These are phyloP conservation scores for Zosterops hypoxanthus DNA, from an alignment of 2,113 vertebrate species.

Conservation along the genomic window DNA sequence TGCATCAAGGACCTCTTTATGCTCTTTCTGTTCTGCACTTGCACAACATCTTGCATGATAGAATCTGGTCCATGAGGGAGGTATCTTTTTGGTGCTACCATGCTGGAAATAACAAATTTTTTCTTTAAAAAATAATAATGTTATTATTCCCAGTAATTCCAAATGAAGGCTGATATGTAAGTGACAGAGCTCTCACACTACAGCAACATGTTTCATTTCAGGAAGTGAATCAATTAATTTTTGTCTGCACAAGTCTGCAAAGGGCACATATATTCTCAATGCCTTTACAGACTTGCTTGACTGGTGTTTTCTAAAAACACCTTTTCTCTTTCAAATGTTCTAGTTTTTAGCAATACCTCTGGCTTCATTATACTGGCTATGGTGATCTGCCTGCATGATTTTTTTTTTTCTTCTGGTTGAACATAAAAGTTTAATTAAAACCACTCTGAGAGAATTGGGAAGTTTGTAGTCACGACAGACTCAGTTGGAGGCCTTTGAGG, in stretches of 20 bases:
- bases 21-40: neutral
- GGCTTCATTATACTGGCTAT: neutral
- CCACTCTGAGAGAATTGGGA: neutral
- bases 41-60: neutral
- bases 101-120: neutral
- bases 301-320: neutral
- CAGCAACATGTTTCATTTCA: neutral
- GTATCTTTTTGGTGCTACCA: neutral
- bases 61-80: neutral
- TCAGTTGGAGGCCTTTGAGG: neutral
- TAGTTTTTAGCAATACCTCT: neutral
- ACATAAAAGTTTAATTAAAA: conserved; percentile 41
- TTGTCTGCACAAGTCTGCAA: neutral
- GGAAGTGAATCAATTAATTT: neutral
- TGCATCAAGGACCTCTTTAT: neutral
- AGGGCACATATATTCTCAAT: neutral
- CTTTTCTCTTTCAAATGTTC: neutral
- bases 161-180: neutral
- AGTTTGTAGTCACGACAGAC: neutral
- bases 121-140: neutral
- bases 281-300: neutral
- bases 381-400: neutral
- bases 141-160: neutral
- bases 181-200: neutral
- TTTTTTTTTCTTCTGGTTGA: conserved; percentile 1